Conservation (phyloP, 2,888 invertebrate genomes). For the Polymixis flavicincta region DNA sequence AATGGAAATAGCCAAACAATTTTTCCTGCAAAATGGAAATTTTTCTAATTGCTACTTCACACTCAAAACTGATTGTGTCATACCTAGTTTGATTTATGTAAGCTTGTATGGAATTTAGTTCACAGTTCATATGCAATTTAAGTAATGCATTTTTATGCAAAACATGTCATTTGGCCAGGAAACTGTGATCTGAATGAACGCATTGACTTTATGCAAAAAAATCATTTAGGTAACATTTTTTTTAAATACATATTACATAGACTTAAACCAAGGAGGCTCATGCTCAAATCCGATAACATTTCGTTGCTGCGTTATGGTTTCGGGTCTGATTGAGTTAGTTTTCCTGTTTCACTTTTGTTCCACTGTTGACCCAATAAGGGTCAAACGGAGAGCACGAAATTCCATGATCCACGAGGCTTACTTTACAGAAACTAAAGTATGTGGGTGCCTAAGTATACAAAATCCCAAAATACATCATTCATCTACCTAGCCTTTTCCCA, state of each 20-base stretch:
- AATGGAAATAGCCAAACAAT: background rate
- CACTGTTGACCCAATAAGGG: too few species aligned
- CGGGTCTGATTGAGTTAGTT: background rate
- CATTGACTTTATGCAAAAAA: constrained; percentile 16
- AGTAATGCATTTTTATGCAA: constrained; percentile 5
- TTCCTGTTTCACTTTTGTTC: background rate
- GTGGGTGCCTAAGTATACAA: too few species aligned
- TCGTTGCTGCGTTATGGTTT: background rate
- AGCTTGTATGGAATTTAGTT: constrained; percentile 23
- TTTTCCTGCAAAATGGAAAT: background rate
- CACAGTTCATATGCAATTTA: background rate
- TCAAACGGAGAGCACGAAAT: background rate
- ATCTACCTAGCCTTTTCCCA: too few species aligned
- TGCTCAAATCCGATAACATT: background rate
- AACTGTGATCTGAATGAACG: constrained; percentile 11
- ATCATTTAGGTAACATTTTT: background rate
- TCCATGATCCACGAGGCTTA: background rate
- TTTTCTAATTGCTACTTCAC: constrained; percentile 1
- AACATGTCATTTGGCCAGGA: constrained; percentile 7
- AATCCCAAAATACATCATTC: too few species aligned
- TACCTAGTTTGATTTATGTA: background rate
- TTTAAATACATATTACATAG: background rate
- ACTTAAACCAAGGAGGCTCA: constrained; percentile 8
- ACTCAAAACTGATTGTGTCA: constrained; percentile 4
- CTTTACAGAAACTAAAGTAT: background rate